Evolutionary conservation across 2,113 vertebrate species (phyloP).

Genomic region (Thalassoma bifasciatum): DNA sequence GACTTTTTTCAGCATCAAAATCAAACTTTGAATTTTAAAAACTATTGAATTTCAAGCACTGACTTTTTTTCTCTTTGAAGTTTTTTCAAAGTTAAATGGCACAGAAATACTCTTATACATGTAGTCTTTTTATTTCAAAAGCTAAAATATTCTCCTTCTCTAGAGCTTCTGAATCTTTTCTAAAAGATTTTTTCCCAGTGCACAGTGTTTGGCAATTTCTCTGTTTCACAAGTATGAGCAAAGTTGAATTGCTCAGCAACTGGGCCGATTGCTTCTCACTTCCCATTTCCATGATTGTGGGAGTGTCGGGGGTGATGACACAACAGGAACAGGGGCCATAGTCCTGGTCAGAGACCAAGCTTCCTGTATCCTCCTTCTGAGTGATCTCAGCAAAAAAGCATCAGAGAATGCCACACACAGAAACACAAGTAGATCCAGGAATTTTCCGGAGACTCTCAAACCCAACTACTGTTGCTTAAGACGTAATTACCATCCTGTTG

Average conservation of each 20-base stretch:
- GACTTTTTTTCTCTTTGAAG: too few species aligned
- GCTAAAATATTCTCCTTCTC: not conserved
- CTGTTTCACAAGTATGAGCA: constrained; percentile 12
- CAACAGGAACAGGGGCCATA: constrained; percentile 59
- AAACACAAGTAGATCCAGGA: constrained; percentile 8
- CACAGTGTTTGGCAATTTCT: not conserved
- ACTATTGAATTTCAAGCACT: too few species aligned
- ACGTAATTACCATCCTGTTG: not conserved
- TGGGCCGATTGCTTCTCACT: constrained; percentile 53
- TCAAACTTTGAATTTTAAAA: too few species aligned
- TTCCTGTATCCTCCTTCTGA: constrained; percentile 55
- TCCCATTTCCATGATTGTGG: constrained; percentile 49
- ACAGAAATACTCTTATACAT: too few species aligned
- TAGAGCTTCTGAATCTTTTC: not conserved
- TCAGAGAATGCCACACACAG: not conserved
- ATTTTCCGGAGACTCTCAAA: constrained; percentile 1
- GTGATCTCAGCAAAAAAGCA: constrained; percentile 56
- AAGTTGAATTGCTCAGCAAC: constrained; percentile 29
- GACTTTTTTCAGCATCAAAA: too few species aligned
- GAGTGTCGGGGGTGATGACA: constrained; percentile 44
- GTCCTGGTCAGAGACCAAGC: constrained; percentile 42
- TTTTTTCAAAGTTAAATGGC: too few species aligned
- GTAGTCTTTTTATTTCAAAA: not conserved
- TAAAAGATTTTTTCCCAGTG: not conserved
- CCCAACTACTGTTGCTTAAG: constrained; percentile 18